Conservation (phyloP, 1,140 invertebrate genomes). For the Cotesia vestalis region DNA sequence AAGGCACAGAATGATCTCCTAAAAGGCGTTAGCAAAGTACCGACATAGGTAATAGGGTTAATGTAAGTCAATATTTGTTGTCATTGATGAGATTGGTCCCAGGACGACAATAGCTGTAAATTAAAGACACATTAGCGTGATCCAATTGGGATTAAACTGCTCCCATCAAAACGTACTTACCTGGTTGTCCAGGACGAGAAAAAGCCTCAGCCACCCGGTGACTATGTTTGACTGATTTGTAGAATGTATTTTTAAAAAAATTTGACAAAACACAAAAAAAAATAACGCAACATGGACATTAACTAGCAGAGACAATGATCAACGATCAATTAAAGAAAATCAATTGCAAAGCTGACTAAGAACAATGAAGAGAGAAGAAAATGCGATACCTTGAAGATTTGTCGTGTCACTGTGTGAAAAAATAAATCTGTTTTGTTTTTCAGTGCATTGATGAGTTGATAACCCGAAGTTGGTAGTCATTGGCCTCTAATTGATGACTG, state of each 20-base stretch:
- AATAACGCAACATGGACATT: neutral
- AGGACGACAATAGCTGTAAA: constrained; percentile 34
- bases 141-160: constrained; percentile 40
- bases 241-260: constrained; percentile 53
- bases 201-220: constrained; percentile 34
- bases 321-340: neutral
- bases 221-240: constrained; percentile 54
- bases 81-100: too few relatives aligned
- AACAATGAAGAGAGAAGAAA: neutral
- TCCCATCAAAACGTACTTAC: constrained; percentile 55
- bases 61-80: neutral
- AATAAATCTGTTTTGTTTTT: too few relatives aligned
- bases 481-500: too few relatives aligned
- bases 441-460: too few relatives aligned
- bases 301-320: constrained; percentile 16
- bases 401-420: too few relatives aligned
- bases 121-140: constrained; percentile 33
- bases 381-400: too few relatives aligned
- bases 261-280: constrained; percentile 12
- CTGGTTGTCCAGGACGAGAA: constrained; percentile 44
- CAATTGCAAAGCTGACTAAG: neutral
- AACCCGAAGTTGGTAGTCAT: too few relatives aligned
- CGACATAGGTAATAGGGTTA: constrained; percentile 67
- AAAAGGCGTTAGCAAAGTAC: constrained; percentile 74
- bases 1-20: constrained; percentile 73